Percentiles rank a stretch among this genome's conserved stretches.
Conservation (phyloP, 37 sponge, comb jelly and placozoan genomes). For the Chondrilla cf. caribensis region DNA sequence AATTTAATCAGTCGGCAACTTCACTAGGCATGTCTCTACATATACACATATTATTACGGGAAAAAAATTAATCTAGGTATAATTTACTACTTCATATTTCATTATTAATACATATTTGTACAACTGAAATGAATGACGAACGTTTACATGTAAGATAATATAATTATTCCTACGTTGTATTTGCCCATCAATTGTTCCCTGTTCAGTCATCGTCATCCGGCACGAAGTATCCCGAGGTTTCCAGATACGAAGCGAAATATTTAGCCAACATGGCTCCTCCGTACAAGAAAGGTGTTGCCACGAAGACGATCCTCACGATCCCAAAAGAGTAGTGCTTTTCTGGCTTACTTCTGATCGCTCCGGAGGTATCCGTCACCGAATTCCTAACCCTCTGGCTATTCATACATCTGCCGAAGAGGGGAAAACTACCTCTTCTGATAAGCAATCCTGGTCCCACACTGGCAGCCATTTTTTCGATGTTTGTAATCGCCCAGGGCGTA, state of each 20-base stretch:
- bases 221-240: constrained; percentile 62
- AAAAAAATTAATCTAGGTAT: too few species aligned
- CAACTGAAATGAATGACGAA: too few species aligned
- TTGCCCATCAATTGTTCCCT: too few species aligned
- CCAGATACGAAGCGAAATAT: constrained; percentile 47
- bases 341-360: constrained; percentile 36
- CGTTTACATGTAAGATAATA: too few species aligned
- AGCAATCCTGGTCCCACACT: neutral
- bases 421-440: neutral
- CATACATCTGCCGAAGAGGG: neutral
- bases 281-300: constrained; percentile 46
- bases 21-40: too few species aligned
- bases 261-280: constrained; percentile 45
- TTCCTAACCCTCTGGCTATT: constrained; percentile 17
- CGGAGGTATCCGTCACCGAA: constrained; percentile 19
- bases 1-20: too few species aligned
- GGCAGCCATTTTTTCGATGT: neutral
- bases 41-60: too few species aligned
- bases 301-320: constrained; percentile 15
- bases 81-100: too few species aligned
- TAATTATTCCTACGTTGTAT: too few species aligned
- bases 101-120: too few species aligned
- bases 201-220: constrained; percentile 79
- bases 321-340: constrained; percentile 35
- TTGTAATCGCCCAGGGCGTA: neutral